These are phyloP conservation scores for Dipodomys stephensi DNA, from an alignment of 2,113 vertebrate species.

Conservation along the genomic window DNA sequence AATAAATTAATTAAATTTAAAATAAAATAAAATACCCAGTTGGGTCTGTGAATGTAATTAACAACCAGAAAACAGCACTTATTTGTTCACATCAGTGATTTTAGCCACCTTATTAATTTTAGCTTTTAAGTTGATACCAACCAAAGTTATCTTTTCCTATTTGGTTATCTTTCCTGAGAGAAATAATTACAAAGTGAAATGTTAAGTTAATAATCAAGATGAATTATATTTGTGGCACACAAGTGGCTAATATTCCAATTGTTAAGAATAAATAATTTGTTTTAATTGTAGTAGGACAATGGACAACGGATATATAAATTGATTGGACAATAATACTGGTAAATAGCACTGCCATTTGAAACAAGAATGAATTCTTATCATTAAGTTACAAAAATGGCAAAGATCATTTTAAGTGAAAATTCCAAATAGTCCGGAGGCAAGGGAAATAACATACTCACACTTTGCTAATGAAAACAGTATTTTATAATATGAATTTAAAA, in stretches of 20 bases:
- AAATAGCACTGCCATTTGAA: neutral
- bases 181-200: neutral
- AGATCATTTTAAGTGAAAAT: constrained; percentile 40
- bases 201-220: neutral
- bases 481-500: neutral
- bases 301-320: neutral
- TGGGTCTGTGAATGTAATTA: neutral
- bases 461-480: neutral
- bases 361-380: neutral
- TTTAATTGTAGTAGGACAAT: neutral
- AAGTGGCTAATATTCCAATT: neutral
- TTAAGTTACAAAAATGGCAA: neutral
- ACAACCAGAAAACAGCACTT: neutral
- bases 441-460: neutral
- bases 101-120: constrained; percentile 7
- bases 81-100: neutral
- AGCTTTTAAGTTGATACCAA: neutral
- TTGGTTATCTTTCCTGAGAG: neutral
- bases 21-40: too few species aligned
- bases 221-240: neutral
- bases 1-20: too few species aligned
- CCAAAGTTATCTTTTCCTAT: neutral
- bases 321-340: too few species aligned
- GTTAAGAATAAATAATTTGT: constrained; percentile 7
- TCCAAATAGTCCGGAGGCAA: neutral